Base-by-base conservation (phyloP, 1,140 invertebrate species). In the Ceratina calcarata region DNA sequence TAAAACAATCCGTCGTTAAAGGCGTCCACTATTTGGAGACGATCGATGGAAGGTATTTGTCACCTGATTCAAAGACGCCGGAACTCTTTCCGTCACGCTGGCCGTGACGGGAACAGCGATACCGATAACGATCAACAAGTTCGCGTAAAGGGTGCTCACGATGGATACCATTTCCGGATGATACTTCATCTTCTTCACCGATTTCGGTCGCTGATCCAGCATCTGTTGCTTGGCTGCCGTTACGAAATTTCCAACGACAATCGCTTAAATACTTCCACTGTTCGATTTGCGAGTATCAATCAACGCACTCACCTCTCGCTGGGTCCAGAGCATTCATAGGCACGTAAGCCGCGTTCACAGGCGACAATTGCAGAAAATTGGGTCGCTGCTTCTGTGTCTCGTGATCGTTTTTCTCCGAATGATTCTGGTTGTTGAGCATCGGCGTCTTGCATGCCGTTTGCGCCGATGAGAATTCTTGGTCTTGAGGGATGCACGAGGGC, bases 101-200 rank as follows among this genome's bases (percentile, higher is more conserved):
- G 96, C 95, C 20, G 95, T 95, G 60, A 96, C 94, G 8, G 95
- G 95, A 84, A 96, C 95, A 20, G 95, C 95, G 68, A 96, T 94
- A 0, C 96, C 97, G 83, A 97, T 93, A 12, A 97, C 96, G 32
- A 97, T 95, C 61, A 97, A 88, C 7, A 97, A 91, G 89, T 97
- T 97, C 6, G 95, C 96, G 92, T 97, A 97, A 3, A 97, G 91
- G 1, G 96, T 96, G 84, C 96, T 97, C 69, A 97, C 89, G 55
- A 94, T 93, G 3, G 92, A 91, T 53, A 93, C 90, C 68, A 94
- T 84, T 80, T 90, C 86, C 12, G 88, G 80, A 0, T 90, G 88
- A 68, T 89, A 86, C 72, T 89, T 91, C 71, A 85, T 66, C 49
- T 86, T 89, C 12, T 80, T 69, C 55, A 55, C n/a, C 1, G 60